Base-by-base conservation (phyloP, 2,797 vertebrate genomes). In the Melanotaenia maccullochi region DNA sequence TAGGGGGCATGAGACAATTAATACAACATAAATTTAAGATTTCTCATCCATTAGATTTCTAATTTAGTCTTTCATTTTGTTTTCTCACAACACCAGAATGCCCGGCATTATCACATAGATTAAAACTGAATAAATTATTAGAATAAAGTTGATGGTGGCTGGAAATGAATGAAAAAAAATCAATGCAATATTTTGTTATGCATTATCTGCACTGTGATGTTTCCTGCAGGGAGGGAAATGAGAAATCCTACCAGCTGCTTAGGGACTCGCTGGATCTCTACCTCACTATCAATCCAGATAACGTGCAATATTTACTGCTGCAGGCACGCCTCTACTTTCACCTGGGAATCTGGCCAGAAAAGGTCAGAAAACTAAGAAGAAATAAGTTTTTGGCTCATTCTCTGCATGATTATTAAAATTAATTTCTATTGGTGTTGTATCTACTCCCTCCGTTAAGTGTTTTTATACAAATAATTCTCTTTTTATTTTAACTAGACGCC, bases 281-380 rank as follows among this genome's bases (percentile, higher is more conserved):
- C 92, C 95, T 99, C 93, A 96, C 96, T 38, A 98, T 99, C 93
- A 97, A 97, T 92, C 97, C 97, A 6, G 97, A 99, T 91, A 98
- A 99, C 3, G 97, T 99, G 81, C 97, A 99, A 93, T 97, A 99
- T 49, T 93, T 99, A 69, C 96, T 99, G 85, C 95, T 99, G 73
- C 97, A 99, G 83, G 98, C 97, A 38, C 94, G 98, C 51, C 93
- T 99, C 13, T 99, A 99, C 93, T 99, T 99, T 93, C 97, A 99
- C 85, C 91, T 99, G 88, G 97, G 98, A 77, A 99, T 99, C 93
- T 99, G 97, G 97, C 97, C 97, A 75, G 98, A 99, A 93, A 99
- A 99, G 97, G 98, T 99, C 92, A 90, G 81, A 1, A 51, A 22
- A n/a, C 47, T 22, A n/a, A 49, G 44, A 70, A 5, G 4, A 54